Evolutionary conservation across 2,888 invertebrate species (phyloP).

Genomic region (Mechanitis mazaeus): DNA sequence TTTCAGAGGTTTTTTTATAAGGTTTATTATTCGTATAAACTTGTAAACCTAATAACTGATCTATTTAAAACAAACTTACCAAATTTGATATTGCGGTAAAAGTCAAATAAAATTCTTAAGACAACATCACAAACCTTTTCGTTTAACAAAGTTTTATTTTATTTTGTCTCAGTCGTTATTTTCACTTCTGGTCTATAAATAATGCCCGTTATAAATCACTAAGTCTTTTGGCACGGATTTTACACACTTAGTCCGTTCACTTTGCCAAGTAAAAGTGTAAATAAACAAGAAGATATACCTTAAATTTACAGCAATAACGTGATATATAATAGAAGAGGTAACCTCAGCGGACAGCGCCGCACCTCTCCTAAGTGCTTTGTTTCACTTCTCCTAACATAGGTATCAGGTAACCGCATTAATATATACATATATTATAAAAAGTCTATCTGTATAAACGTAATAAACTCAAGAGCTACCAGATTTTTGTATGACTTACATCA

Average conservation of each 20-base stretch:
- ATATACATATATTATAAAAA: too few relatives aligned
- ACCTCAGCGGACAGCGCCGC: too few relatives aligned
- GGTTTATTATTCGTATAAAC: too few relatives aligned
- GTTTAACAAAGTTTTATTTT: neutral
- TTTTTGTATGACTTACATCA: too few relatives aligned
- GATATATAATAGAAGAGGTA: too few relatives aligned
- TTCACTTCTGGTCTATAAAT: slow-evolving; percentile 20
- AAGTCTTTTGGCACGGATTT: slow-evolving; percentile 19
- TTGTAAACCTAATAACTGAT: neutral
- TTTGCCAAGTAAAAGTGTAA: slow-evolving; percentile 14
- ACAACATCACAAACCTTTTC: slow-evolving; percentile 2
- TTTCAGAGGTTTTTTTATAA: too few relatives aligned
- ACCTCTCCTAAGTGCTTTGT: too few relatives aligned
- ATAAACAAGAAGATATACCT: slow-evolving; percentile 4
- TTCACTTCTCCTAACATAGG: too few relatives aligned
- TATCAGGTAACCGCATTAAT: too few relatives aligned
- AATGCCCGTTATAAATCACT: slow-evolving; percentile 22
- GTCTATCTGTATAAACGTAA: too few relatives aligned
- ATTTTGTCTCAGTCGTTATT: slow-evolving; percentile 7
- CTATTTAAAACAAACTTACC: neutral
- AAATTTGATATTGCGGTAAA: neutral
- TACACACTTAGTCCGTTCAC: slow-evolving; percentile 18
- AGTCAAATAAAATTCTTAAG: neutral
- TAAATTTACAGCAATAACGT: neutral
- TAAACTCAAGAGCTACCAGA: too few relatives aligned